A percentile compares a stretch with the other conserved stretches of the same genome.
Conservation (phyloP, 1,140 invertebrate species). For the Papilio glaucus region DNA sequence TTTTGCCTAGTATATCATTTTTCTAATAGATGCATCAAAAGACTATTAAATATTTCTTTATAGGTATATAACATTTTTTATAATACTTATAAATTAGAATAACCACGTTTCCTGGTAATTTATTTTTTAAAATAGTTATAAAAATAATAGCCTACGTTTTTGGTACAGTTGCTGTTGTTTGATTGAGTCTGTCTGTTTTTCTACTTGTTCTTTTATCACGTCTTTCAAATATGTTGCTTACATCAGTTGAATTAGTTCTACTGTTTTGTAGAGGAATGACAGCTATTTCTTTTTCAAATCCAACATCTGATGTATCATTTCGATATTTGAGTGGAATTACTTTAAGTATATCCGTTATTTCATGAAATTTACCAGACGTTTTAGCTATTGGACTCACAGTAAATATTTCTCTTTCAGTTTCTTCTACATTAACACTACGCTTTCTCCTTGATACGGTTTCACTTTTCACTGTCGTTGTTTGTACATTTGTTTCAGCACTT, state of each 20-base stretch:
- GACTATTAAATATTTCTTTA: too few relatives aligned
- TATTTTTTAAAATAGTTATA: conserved; percentile 23
- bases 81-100: not conserved
- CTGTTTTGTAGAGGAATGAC: conserved; percentile 68
- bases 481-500: conserved; percentile 54
- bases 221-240: conserved; percentile 68
- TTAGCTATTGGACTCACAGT: conserved; percentile 49
- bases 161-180: conserved; percentile 79
- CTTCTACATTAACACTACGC: conserved; percentile 62
- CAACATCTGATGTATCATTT: conserved; percentile 45
- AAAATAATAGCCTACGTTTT: conserved; percentile 72
- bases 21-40: too few relatives aligned
- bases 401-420: conserved; percentile 57
- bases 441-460: conserved; percentile 55
- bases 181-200: conserved; percentile 81
- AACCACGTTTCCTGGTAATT: not conserved
- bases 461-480: conserved; percentile 44
- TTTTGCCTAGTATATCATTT: too few relatives aligned
- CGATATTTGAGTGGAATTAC: conserved; percentile 63
- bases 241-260: conserved; percentile 72
- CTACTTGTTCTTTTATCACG: conserved; percentile 81
- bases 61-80: too few relatives aligned
- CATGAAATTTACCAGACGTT: conserved; percentile 50
- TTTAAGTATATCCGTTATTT: conserved; percentile 62
- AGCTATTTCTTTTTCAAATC: conserved; percentile 56